Conservation (phyloP, 1,140 invertebrate species). For the Drosophila ohnishii region DNA sequence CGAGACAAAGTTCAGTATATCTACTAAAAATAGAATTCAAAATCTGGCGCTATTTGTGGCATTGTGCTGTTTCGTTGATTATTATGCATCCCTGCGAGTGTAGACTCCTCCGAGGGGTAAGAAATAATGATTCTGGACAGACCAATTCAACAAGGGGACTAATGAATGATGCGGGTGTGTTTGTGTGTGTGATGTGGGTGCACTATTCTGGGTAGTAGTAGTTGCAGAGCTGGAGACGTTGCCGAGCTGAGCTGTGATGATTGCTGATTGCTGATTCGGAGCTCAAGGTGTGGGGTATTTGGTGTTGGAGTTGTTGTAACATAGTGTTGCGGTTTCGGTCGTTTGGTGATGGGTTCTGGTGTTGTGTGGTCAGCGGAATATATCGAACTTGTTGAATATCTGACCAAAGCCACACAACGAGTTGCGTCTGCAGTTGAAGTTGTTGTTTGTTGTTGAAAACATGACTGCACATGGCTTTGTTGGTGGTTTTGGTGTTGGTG, state of each 20-base stretch:
- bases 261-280: conserved; percentile 33
- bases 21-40: conserved; percentile 7
- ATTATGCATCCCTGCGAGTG: background rate
- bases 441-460: conserved; percentile 24
- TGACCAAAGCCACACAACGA: conserved; percentile 56
- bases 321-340: conserved; percentile 37
- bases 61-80: background rate
- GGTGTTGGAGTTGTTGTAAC: conserved; percentile 30
- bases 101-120: background rate
- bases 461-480: conserved; percentile 9
- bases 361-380: conserved; percentile 65
- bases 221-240: conserved; percentile 44
- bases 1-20: background rate
- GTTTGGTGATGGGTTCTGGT: conserved; percentile 35
- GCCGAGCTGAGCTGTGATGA: conserved; percentile 38
- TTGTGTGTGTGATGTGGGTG: conserved; percentile 17
- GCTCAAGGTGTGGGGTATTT: conserved; percentile 35
- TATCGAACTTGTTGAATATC: conserved; percentile 69
- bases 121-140: background rate
- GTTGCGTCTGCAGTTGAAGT: conserved; percentile 34
- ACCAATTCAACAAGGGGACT: conserved; percentile 2
- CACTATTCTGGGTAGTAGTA: conserved; percentile 17
- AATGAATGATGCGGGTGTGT: conserved; percentile 18
- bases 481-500: conserved; percentile 51
- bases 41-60: background rate